Evolutionary conservation across 1,140 invertebrate species (phyloP).

Genomic region (Gonioctena quinquepunctata): DNA sequence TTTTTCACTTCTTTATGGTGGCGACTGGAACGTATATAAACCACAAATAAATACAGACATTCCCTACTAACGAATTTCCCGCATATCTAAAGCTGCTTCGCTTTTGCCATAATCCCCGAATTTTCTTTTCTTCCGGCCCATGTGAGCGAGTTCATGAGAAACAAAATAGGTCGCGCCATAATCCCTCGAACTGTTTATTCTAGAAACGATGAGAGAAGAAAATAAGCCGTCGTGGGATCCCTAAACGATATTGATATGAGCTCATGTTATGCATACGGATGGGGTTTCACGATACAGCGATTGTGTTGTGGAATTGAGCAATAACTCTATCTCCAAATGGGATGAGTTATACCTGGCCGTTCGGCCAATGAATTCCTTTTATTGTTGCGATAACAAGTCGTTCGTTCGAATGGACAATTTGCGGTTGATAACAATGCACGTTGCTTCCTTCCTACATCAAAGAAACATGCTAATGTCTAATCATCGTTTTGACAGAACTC

Average conservation of each 20-base stretch:
- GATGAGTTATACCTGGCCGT: constrained; percentile 12
- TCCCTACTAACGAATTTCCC: too few relatives aligned
- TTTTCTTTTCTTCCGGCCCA: neutral
- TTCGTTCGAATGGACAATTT: constrained; percentile 4
- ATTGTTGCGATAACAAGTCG: constrained; percentile 12
- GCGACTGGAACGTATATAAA: too few relatives aligned
- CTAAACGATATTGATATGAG: constrained; percentile 16
- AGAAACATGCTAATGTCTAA: too few relatives aligned
- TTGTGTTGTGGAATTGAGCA: neutral
- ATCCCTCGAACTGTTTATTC: neutral
- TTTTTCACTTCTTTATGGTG: too few relatives aligned
- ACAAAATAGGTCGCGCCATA: neutral
- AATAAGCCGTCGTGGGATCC: constrained; percentile 6
- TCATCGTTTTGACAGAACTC: too few relatives aligned
- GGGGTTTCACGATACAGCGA: constrained; percentile 5
- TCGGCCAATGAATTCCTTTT: constrained; percentile 1
- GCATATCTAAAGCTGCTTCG: too few relatives aligned
- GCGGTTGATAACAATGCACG: neutral
- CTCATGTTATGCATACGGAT: constrained; percentile 9
- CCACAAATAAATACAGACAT: too few relatives aligned
- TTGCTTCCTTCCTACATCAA: too few relatives aligned
- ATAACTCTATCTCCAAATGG: constrained; percentile 4
- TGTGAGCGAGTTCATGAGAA: neutral
- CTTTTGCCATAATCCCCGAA: neutral
- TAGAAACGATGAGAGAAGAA: neutral